These are phyloP conservation scores for Panthera uncia DNA, from an alignment of 2,113 vertebrate species.

Conservation along the genomic window DNA sequence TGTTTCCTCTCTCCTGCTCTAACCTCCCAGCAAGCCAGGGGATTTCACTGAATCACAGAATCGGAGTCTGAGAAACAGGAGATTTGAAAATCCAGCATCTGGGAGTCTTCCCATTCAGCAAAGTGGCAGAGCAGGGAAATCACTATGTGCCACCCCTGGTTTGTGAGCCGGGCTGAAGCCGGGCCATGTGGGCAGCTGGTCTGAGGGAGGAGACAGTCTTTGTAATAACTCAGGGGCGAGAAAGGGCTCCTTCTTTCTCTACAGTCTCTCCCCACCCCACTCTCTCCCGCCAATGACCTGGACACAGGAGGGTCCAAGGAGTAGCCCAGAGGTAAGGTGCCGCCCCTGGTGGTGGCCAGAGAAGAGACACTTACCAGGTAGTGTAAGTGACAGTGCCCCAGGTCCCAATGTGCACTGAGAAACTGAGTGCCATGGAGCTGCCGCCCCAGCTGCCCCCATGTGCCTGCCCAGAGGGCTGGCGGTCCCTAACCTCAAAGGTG, in stretches of 20 bases:
- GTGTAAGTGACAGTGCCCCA: not conserved
- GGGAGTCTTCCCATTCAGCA: not conserved
- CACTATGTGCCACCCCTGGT: not conserved
- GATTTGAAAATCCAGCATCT: not conserved
- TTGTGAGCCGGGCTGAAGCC: not conserved
- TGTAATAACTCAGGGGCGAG: not conserved
- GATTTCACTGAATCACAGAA: not conserved
- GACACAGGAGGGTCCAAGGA: not conserved
- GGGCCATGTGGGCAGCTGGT: not conserved
- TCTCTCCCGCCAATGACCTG: not conserved
- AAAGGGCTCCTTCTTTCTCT: not conserved
- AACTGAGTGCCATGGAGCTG: not conserved
- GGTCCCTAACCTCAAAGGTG: constrained; percentile 90
- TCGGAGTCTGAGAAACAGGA: not conserved
- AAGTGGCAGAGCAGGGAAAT: not conserved
- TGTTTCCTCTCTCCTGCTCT: not conserved
- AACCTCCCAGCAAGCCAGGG: too few species aligned
- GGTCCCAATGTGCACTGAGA: not conserved
- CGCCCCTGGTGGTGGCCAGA: not conserved
- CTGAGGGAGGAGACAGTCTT: not conserved
- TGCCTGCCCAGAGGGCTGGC: not conserved
- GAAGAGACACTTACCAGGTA: not conserved
- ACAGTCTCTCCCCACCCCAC: not conserved
- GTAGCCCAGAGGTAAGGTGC: not conserved
- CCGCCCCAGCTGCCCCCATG: not conserved